Percentiles rank a stretch among this genome's conserved stretches.
Conservation (phyloP, 2,888 invertebrate species). For the Masnerella sp. region DNA sequence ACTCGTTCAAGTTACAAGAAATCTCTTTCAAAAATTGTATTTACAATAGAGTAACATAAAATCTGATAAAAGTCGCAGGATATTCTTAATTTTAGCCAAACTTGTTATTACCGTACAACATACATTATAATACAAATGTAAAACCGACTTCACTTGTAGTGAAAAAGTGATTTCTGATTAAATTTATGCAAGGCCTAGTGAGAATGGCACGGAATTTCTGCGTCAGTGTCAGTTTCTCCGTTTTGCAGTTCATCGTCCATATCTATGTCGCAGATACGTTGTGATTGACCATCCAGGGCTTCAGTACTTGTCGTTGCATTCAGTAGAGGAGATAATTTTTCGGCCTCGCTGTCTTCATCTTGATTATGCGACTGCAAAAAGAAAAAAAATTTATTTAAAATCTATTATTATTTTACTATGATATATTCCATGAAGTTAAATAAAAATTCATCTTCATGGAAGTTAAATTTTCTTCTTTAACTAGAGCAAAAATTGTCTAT, state of each 20-base stretch:
- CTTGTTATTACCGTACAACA: background rate
- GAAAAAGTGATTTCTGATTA: background rate
- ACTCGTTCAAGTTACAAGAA: no score
- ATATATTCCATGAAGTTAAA: no score
- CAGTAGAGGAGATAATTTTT: constrained; percentile 88
- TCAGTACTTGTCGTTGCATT: constrained; percentile 76
- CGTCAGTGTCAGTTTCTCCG: constrained; percentile 70
- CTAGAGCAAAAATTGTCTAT: no score
- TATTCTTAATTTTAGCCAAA: no score
- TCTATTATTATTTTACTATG: no score
- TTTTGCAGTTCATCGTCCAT: constrained; percentile 74
- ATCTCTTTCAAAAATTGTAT: no score
- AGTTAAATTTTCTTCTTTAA: no score
- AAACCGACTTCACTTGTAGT: background rate
- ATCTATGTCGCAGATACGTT: constrained; percentile 72
- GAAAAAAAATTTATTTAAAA: constrained; percentile 4
- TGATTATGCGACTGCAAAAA: constrained; percentile 76
- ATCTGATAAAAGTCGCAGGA: no score
- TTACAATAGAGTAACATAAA: no score
- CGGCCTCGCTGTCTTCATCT: constrained; percentile 90
- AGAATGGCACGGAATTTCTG: constrained; percentile 71
- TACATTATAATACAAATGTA: constrained; percentile 26
- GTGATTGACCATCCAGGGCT: constrained; percentile 68
- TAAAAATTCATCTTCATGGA: no score
- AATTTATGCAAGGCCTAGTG: constrained; percentile 37